Evolutionary conservation across 2,888 invertebrate species (phyloP), one percentile per base, ranked within the genome.

Genomic region (Drosophila algonquin): DNA sequence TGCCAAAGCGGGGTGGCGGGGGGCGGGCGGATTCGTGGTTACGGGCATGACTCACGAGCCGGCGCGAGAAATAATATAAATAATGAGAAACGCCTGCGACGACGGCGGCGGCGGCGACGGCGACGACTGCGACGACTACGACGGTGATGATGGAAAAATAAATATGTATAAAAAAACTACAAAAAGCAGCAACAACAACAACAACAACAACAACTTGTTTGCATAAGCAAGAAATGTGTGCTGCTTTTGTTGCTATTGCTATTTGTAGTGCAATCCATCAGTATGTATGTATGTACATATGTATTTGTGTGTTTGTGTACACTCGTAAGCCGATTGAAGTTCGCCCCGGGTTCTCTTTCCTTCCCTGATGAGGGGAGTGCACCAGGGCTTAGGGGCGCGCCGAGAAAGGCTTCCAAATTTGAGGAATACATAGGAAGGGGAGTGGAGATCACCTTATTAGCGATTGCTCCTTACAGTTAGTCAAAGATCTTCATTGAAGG

Each of bases 61-160:
- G 87, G 87, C 82, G 73, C 73, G 65, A 76, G 74, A 77, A 76
- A 73, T 72, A 77, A 75, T 63, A 80, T 56, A 73, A 75, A 79
- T 69, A 83, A 79, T 70, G 76, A 84, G 70, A 83, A 87, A 76
- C 73, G 87, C 75, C 81, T 76, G 79, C 84, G 77, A 69, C 74
- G 59, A 63, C 70, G 58, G 71, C 83, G 74, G 67, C 74, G 59
- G 58, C 69, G 58, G 27, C 65, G 63, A 45, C 68, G 70, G 67
- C 74, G 59, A 61, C 69, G 58, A n/a, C 70, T 55, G 12, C 58
- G 35, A 30, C 65, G 63, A 45, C 68, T 24, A 5, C 24, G 24
- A 24, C 24, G 24, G 24, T 24, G 54, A 50, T 62, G 63, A 59
- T 77, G 62, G 69, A 76, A 67, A 68, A 74, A 77, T 79, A 79